Evolutionary conservation across 2,888 invertebrate species (phyloP).

Genomic region (Baccha elongata): DNA sequence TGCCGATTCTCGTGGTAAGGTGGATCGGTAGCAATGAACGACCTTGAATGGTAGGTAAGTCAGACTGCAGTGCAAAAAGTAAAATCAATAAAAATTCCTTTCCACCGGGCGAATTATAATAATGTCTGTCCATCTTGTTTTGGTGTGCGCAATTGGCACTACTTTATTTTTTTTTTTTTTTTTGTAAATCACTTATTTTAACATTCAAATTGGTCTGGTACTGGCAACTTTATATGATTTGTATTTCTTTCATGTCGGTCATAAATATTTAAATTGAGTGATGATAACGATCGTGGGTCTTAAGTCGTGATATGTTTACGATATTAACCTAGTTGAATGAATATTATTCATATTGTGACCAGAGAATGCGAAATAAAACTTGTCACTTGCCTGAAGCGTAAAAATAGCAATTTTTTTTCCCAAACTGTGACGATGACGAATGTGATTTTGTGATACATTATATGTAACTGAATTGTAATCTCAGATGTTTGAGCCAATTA

Average conservation of each 20-base stretch:
- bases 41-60: slow-evolving; percentile 55
- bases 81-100: background rate
- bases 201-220: slow-evolving; percentile 31
- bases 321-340: slow-evolving; percentile 53
- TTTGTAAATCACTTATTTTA: background rate
- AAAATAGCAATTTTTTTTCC: background rate
- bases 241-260: slow-evolving; percentile 23
- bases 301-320: slow-evolving; percentile 65
- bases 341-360: slow-evolving; percentile 25
- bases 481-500: too few relatives aligned
- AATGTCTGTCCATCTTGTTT: slow-evolving; percentile 13
- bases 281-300: slow-evolving; percentile 57
- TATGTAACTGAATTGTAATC: too few relatives aligned
- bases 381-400: slow-evolving; percentile 2
- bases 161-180: slow-evolving; percentile 9
- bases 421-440: background rate
- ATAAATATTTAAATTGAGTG: slow-evolving; percentile 69
- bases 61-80: slow-evolving; percentile 16
- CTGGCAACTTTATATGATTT: slow-evolving; percentile 33
- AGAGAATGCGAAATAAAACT: slow-evolving; percentile 1
- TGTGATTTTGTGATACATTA: background rate
- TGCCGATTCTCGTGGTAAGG: slow-evolving; percentile 12
- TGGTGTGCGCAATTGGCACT: slow-evolving; percentile 19
- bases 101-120: slow-evolving; percentile 1
- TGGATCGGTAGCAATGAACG: slow-evolving; percentile 43